phyloP scores from a whole-genome alignment of 2,888 invertebrate genomes.

The Isoperla grammatica region DNA sequence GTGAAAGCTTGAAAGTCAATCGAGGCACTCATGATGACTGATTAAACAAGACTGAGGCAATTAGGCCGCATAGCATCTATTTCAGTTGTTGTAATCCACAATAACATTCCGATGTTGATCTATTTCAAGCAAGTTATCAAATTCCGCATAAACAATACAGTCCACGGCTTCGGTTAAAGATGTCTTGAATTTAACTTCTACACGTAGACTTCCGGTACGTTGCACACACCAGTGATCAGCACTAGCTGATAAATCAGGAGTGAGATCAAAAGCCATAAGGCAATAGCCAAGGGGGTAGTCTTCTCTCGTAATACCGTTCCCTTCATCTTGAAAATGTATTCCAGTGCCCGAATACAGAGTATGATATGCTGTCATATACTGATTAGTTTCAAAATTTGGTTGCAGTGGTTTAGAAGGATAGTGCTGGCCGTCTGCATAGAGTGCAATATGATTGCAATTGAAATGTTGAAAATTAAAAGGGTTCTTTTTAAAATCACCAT shows the following conservation, averaged over 20 bases:
- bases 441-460: neutral
- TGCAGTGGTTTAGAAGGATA: neutral
- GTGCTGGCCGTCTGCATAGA: neutral
- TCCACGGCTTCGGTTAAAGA: neutral
- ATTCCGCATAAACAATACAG: neutral
- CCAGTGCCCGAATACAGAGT: slow-evolving; percentile 21
- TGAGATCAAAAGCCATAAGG: neutral
- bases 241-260: neutral
- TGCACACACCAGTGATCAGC: neutral
- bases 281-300: neutral
- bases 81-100: neutral
- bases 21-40: neutral
- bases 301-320: neutral
- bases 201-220: neutral
- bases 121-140: neutral
- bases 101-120: neutral
- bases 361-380: slow-evolving; percentile 17
- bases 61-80: neutral
- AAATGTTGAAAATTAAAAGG: neutral
- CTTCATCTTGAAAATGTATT: slow-evolving; percentile 1
- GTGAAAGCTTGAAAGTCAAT: neutral
- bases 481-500: neutral
- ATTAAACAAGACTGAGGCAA: neutral
- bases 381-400: neutral
- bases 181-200: neutral